A percentile compares a stretch with the other conserved stretches of the same genome.
These are phyloP conservation scores for Anarrhichthys ocellatus DNA, from an alignment of 2,113 vertebrate genomes.

Conservation along the genomic window DNA sequence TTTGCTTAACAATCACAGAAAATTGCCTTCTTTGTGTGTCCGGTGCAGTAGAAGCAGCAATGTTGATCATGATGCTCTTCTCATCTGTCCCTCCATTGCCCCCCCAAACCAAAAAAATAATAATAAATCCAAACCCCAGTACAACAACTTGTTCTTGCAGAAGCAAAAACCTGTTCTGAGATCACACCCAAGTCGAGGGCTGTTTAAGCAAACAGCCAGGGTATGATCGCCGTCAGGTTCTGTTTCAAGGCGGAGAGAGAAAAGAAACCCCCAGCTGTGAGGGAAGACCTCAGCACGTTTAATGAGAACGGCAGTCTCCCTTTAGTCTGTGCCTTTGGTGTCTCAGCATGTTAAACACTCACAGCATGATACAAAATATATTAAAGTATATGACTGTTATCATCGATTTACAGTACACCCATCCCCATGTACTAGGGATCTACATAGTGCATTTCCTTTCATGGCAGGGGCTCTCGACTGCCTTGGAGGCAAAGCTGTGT, in stretches of 20 bases:
- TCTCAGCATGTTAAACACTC: conserved; percentile 90
- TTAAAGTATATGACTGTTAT: conserved; percentile 84
- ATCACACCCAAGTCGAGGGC: conserved; percentile 49
- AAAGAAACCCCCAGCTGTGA: conserved; percentile 80
- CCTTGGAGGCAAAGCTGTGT: conserved; percentile 64
- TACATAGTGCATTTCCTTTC: conserved; percentile 65
- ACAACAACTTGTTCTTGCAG: not conserved
- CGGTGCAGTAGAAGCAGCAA: conserved; percentile 13
- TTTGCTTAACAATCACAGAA: conserved; percentile 70
- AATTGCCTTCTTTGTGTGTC: conserved; percentile 34
- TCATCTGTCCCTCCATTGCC: not conserved
- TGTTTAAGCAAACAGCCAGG: conserved; percentile 54
- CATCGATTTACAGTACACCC: conserved; percentile 86
- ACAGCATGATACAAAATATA: conserved; percentile 88
- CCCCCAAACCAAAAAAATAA: not conserved
- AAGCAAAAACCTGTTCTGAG: conserved; percentile 40
- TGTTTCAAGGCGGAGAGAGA: conserved; percentile 61
- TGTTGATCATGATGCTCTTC: conserved; percentile 4
- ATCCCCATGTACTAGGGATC: conserved; percentile 69
- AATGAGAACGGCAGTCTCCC: conserved; percentile 88
- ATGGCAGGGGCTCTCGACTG: conserved; percentile 52
- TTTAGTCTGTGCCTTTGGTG: conserved; percentile 82
- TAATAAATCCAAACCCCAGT: not conserved
- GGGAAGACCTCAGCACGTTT: conserved; percentile 83
- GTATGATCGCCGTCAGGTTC: conserved; percentile 48